phyloP scores from a whole-genome alignment of 2,888 invertebrate species.

The Merodon equestris region DNA sequence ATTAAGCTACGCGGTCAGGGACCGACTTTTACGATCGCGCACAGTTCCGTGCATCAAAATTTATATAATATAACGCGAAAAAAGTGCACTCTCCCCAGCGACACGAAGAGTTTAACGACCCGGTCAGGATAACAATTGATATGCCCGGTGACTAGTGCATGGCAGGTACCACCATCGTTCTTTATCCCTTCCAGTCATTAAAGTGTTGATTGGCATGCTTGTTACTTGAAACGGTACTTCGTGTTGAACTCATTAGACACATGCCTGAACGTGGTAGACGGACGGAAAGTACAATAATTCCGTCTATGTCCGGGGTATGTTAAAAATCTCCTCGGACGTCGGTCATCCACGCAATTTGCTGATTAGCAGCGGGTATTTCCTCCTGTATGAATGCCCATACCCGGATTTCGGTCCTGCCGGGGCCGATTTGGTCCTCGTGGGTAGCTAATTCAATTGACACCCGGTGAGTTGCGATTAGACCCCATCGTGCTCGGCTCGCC shows the following conservation, averaged over 20 bases:
- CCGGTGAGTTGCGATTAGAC: slow-evolving; percentile 41
- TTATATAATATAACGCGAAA: too few species aligned
- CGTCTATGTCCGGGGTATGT: slow-evolving; percentile 37
- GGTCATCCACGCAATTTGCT: slow-evolving; percentile 67
- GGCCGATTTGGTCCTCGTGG: neutral
- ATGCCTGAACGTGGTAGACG: neutral
- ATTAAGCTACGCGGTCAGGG: slow-evolving; percentile 4
- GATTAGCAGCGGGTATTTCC: slow-evolving; percentile 46
- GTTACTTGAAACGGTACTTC: slow-evolving; percentile 5
- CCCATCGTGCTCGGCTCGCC: slow-evolving; percentile 39
- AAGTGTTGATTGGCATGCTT: slow-evolving; percentile 32
- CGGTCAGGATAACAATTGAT: slow-evolving; percentile 34
- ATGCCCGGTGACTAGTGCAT: too few species aligned
- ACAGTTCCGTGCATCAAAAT: slow-evolving; percentile 1
- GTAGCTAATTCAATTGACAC: slow-evolving; percentile 62
- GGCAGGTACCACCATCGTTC: too few species aligned
- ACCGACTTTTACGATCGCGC: slow-evolving; percentile 38
- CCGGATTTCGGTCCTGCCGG: neutral
- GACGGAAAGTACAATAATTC: too few species aligned
- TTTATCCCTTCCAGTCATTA: slow-evolving; percentile 25
- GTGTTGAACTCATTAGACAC: slow-evolving; percentile 29
- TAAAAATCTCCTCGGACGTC: slow-evolving; percentile 49
- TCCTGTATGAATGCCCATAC: slow-evolving; percentile 9
- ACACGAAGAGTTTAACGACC: slow-evolving; percentile 50
- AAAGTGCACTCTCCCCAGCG: neutral